A percentile compares a stretch with the other conserved stretches of the same genome.
These are phyloP conservation scores for Pterocles orientalis DNA, from an alignment of 2,113 vertebrate species.

Conservation along the genomic window DNA sequence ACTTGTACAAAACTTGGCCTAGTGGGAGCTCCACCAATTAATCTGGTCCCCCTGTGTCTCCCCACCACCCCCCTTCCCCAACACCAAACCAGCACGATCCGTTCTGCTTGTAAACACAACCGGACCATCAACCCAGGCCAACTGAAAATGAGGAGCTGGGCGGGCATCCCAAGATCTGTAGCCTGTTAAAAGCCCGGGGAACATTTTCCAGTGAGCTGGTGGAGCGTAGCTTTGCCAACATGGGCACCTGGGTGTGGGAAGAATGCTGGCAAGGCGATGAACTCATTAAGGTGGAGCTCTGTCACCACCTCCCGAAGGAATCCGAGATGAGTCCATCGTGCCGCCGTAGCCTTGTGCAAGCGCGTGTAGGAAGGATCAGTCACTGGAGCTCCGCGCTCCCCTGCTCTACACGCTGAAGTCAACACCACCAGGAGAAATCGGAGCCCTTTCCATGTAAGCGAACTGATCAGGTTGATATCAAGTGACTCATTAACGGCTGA, in stretches of 20 bases:
- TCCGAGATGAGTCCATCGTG: conserved; percentile 31
- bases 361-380: conserved; percentile 47
- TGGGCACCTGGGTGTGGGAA: conserved; percentile 61
- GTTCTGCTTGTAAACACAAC: background rate
- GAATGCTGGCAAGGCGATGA: conserved; percentile 58
- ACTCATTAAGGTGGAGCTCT: conserved; percentile 71
- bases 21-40: background rate
- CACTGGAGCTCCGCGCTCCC: background rate
- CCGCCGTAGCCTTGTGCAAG: conserved; percentile 44
- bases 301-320: conserved; percentile 70
- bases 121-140: background rate
- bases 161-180: background rate
- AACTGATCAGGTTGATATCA: conserved; percentile 49
- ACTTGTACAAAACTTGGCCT: conserved; percentile 11
- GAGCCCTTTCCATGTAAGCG: conserved; percentile 64
- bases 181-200: background rate
- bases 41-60: background rate
- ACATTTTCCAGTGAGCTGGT: background rate
- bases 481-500: conserved; percentile 61
- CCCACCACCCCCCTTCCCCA: background rate
- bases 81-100: background rate
- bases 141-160: background rate
- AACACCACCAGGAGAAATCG: conserved; percentile 37
- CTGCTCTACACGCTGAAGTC: background rate
- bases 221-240: background rate